Percentiles rank a stretch among this genome's conserved stretches.
These are phyloP conservation scores for Drosophila watanabei DNA, from an alignment of 1,140 invertebrate genomes.

Conservation along the genomic window DNA sequence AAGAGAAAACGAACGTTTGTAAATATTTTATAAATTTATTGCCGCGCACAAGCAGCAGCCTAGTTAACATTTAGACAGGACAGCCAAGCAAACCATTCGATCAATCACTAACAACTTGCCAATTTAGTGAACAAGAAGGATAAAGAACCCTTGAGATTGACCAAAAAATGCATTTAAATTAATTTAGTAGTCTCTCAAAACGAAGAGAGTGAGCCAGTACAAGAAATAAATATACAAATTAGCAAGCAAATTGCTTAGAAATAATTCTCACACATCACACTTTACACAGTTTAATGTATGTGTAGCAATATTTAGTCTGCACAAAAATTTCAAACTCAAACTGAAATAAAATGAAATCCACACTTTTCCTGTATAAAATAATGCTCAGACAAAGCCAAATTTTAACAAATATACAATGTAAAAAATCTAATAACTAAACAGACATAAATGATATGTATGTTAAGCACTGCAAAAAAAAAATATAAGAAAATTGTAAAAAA, in stretches of 20 bases:
- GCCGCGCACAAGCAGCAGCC: conserved; percentile 55
- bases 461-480: conserved; percentile 47
- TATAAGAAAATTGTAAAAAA: conserved; percentile 68
- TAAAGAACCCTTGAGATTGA: conserved; percentile 46
- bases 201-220: conserved; percentile 14
- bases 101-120: conserved; percentile 58
- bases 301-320: conserved; percentile 62
- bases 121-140: conserved; percentile 59
- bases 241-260: conserved; percentile 50
- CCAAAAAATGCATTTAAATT: conserved; percentile 77
- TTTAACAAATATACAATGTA: conserved; percentile 72
- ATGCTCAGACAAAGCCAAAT: conserved; percentile 81
- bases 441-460: conserved; percentile 43
- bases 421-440: conserved; percentile 57
- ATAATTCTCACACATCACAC: conserved; percentile 45
- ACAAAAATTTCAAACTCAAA: conserved; percentile 33
- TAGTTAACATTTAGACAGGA: conserved; percentile 75
- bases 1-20: conserved; percentile 52
- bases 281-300: conserved; percentile 9
- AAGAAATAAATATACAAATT: conserved; percentile 28
- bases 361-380: conserved; percentile 72
- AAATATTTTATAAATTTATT: conserved; percentile 76
- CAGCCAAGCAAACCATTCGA: conserved; percentile 30
- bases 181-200: conserved; percentile 57
- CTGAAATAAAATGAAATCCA: conserved; percentile 24